Evolutionary conservation across 1,140 invertebrate species (phyloP).

Genomic region (Danaus plexippus): DNA sequence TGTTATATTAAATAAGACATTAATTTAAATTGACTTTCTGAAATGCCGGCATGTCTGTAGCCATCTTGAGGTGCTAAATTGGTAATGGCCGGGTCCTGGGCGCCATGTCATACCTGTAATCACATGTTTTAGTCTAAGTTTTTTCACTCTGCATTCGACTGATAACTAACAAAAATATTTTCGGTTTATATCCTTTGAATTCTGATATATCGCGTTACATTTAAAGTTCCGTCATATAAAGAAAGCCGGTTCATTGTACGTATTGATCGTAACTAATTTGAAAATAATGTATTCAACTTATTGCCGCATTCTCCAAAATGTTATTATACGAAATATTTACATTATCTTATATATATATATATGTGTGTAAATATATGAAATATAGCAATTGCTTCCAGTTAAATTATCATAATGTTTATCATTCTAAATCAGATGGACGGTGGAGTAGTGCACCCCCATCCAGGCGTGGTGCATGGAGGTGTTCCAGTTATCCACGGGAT

Average conservation of each 20-base stretch:
- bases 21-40: too few species aligned
- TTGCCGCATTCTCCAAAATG: not conserved
- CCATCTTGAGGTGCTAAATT: conserved; percentile 46
- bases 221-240: too few species aligned
- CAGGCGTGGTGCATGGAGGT: conserved; percentile 46
- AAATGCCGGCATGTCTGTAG: conserved; percentile 47
- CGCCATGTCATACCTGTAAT: conserved; percentile 56
- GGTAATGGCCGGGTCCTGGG: conserved; percentile 36
- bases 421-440: conserved; percentile 49
- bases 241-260: not conserved
- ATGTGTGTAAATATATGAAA: too few species aligned
- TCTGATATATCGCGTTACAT: too few species aligned
- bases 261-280: not conserved
- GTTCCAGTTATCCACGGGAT: conserved; percentile 54
- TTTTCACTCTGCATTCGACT: not conserved
- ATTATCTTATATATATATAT: too few species aligned
- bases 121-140: conserved; percentile 35
- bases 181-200: too few species aligned
- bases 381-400: too few species aligned
- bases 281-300: conserved; percentile 2
- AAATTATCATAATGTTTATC: too few species aligned
- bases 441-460: conserved; percentile 54
- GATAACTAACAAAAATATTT: too few species aligned
- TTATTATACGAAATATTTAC: too few species aligned
- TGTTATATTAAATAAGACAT: too few species aligned